Base-by-base conservation (phyloP, 2,888 invertebrate genomes). In the Athrips mouffetella region DNA sequence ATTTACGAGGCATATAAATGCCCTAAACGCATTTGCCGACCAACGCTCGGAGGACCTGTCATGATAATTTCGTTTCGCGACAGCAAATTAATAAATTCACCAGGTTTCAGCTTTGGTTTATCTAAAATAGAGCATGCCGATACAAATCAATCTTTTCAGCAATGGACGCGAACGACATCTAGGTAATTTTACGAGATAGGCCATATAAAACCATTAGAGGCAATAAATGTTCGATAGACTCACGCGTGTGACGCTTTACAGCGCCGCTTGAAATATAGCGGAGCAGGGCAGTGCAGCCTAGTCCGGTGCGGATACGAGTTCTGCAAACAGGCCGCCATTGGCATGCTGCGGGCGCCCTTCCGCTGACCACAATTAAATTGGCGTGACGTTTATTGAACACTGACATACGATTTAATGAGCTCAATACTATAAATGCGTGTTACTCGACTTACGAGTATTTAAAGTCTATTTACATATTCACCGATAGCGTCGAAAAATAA, bases 171-270 rank as follows among this genome's bases (percentile, higher is more conserved):
- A 60, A 58, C 58, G 66, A 73, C 70, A 72, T 65, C 65, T 65
- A 64, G 67, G 48, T 48, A 60, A 73, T 69, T 78, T 80, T 74
- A 76, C 63, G 70, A 73, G 61, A 55, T 58, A 61, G 67, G 59
- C 64, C 57, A 67, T 76, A 76, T 75, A 78, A 76, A 75, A 72
- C 66, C 65, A 78, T 79, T 77, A 78, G 66, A 62, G 59, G 72
- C 67, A 70, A 76, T 80, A 78, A 78, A 77, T 67, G 74, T 60
- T 69, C 55, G 61, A 63, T 67, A 60, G 57, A 60, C 57, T 70
- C 66, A 70, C 64, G 65, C 67, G 63, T 65, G 63, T 67, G 70
- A 70, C 66, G 65, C 59, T 77, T 73, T 68, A 73, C 62, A 70
- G 62, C 58, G 60, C 62, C 63, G 62, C 60, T 65, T 70, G 65